Evolutionary conservation across 2,113 vertebrate species (phyloP), one percentile per base, ranked within the genome.

Genomic region (Oxyura jamaicensis): DNA sequence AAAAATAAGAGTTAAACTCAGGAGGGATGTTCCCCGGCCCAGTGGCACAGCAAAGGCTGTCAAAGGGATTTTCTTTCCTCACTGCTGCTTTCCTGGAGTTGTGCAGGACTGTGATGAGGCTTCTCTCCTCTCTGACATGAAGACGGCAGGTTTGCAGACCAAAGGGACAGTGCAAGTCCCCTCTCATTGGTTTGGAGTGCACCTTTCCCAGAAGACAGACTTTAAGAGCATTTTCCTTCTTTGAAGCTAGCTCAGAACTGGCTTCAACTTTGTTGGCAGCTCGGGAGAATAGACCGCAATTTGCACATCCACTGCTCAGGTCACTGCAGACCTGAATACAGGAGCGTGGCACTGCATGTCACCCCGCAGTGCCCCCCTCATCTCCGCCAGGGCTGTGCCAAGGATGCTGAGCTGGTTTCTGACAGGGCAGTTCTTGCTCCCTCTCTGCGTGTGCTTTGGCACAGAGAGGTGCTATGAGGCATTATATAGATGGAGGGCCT

Each of bases 1-100:
- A 98, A 95, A 95, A 96, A n/a, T 84, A 97, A 91, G 77, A 89
- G 50, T 63, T 58, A 69, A 80, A 67, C 50, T 8, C 39, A 91
- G 3, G 92, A 91, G 28, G 96, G 93, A 95, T 52, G 31, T 87
- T 95, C 39, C 56, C 44, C 39, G 63, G 82, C 53, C 11, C 46
- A 31, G 25, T 2, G 2, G 58, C 36, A 6, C 48, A 67, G 52
- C 62, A 25, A 21, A n/a, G 14, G 25, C 5, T 4, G 4, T 73
- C 39, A 53, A 7, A 81, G 55, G 52, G 31, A 39, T 77, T 33
- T 44, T 91, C 21, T 69, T 89, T 63, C 48, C 48, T 82, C 19
- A 29, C 48, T 56, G 73, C 71, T 80, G 39, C 67, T 72, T 94
- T 80, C 42, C 77, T 71, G 82, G 66, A 92, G 59, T 73, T 2